Percentiles rank a stretch among this genome's conserved stretches.
Conservation (phyloP, 2,113 vertebrate species). For the Cryptotis parvus region DNA sequence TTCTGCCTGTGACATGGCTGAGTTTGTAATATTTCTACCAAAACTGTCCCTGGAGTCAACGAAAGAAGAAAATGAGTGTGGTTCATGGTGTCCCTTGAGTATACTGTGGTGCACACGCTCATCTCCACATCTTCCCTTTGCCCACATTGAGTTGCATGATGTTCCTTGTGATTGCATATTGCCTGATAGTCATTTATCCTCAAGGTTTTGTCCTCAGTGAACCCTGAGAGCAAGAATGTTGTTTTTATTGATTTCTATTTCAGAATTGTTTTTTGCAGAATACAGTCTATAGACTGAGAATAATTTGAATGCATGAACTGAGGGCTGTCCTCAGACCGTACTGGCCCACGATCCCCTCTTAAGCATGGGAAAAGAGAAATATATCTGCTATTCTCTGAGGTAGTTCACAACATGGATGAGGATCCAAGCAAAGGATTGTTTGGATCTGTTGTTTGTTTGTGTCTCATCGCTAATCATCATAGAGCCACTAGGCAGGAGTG, state of each 20-base stretch:
- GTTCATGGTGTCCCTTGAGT: fast-evolving
- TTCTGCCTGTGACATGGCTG: neutral
- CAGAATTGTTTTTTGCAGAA: neutral
- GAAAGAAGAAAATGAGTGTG: neutral
- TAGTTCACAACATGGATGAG: neutral
- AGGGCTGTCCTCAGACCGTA: too few species aligned
- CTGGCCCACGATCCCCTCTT: neutral
- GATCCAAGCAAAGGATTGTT: neutral
- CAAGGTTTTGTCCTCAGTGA: neutral
- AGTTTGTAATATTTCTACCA: neutral
- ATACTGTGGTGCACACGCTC: fast-evolving
- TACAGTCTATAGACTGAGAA: neutral
- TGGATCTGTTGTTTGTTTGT: neutral
- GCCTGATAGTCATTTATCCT: neutral
- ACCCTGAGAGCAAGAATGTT: fast-evolving
- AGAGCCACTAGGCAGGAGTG: neutral
- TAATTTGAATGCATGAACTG: neutral
- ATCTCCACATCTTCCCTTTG: neutral
- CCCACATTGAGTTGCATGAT: neutral
- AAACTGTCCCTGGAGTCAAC: neutral
- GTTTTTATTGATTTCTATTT: neutral
- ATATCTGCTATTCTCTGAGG: neutral
- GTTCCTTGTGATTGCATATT: too few species aligned
- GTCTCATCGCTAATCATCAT: neutral
- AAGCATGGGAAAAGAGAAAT: neutral